Conservation (phyloP, 2,888 invertebrate species). For the Cryptosula pallasiana region DNA sequence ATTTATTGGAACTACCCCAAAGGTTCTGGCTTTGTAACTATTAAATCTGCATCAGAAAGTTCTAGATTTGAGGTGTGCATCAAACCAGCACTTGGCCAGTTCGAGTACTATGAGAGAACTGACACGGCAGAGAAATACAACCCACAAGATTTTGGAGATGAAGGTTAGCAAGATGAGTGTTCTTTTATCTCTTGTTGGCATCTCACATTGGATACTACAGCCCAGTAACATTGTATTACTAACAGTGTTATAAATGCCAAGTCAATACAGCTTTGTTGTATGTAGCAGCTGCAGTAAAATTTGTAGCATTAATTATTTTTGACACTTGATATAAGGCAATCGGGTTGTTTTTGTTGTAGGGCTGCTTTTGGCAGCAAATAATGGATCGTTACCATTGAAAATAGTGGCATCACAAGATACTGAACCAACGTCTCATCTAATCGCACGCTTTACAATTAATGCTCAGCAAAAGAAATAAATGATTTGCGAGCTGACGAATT, state of each 20-base stretch:
- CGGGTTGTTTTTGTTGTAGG: background rate
- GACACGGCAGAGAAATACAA: background rate
- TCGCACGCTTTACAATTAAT: background rate
- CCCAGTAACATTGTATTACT: no score
- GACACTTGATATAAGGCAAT: no score
- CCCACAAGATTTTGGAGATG: background rate
- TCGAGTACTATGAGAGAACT: background rate
- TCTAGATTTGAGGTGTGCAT: background rate
- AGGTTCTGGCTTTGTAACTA: background rate
- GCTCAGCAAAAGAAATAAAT: no score
- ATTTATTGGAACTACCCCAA: slow-evolving; percentile 22
- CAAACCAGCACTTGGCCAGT: background rate
- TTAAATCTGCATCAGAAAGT: background rate
- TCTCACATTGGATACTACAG: no score
- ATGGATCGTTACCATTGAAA: background rate
- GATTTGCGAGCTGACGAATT: no score
- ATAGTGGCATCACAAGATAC: background rate
- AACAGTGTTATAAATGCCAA: no score
- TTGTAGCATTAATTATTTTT: no score
- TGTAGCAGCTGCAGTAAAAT: no score
- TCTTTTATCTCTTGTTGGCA: no score
- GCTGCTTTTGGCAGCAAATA: background rate
- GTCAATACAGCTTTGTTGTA: no score
- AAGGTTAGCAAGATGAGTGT: no score
- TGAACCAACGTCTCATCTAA: background rate